phyloP scores from a whole-genome alignment of 1,140 invertebrate genomes.

The Tetragnatha versicolor region DNA sequence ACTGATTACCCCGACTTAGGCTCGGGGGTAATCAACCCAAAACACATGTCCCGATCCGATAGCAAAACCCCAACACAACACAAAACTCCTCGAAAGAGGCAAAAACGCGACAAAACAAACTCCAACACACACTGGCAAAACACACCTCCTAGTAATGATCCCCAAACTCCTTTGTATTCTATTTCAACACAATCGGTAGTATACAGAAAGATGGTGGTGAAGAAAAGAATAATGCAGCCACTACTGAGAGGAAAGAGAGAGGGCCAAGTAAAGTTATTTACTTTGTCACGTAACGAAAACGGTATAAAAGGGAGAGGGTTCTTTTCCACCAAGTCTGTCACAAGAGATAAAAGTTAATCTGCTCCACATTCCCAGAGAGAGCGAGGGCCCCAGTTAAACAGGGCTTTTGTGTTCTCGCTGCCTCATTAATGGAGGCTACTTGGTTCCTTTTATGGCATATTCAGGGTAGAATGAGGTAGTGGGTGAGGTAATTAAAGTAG shows the following conservation, averaged over 20 bases:
- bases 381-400: slow-evolving; percentile 39
- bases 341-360: slow-evolving; percentile 51
- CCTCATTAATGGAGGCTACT: slow-evolving; percentile 25
- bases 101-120: not conserved
- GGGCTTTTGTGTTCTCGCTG: slow-evolving; percentile 26
- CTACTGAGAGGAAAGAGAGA: not conserved
- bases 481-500: too few relatives aligned
- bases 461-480: not conserved
- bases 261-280: slow-evolving; percentile 45
- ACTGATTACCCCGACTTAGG: too few relatives aligned
- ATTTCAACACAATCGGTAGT: slow-evolving; percentile 49
- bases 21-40: too few relatives aligned
- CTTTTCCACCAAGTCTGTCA: slow-evolving; percentile 43
- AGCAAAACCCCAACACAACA: too few relatives aligned
- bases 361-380: slow-evolving; percentile 19
- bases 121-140: not conserved
- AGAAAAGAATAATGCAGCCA: slow-evolving; percentile 2
- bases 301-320: slow-evolving; percentile 30
- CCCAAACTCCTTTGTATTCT: slow-evolving; percentile 31
- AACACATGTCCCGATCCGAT: too few relatives aligned
- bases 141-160: slow-evolving; percentile 21
- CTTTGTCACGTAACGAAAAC: slow-evolving; percentile 45
- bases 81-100: not conserved
- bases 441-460: slow-evolving; percentile 43
- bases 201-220: slow-evolving; percentile 2